These are phyloP conservation scores for Aphrophora alni DNA, from an alignment of 2,888 invertebrate species.

Conservation along the genomic window DNA sequence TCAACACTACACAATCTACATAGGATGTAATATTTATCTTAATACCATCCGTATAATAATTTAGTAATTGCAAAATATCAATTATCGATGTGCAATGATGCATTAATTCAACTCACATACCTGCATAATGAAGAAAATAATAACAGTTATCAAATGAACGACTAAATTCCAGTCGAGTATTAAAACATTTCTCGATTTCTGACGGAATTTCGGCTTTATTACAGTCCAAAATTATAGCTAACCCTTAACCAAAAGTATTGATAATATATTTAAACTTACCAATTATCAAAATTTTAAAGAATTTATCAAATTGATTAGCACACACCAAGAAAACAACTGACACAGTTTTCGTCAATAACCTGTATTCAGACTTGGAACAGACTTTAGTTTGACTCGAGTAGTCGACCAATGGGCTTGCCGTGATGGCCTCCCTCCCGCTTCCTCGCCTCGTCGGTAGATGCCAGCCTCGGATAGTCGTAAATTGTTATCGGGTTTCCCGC, in stretches of 20 bases:
- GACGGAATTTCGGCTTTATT: not conserved
- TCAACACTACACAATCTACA: not conserved
- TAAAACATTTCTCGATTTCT: not conserved
- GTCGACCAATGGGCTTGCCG: slow-evolving; percentile 6
- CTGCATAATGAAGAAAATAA: not conserved
- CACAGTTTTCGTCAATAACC: slow-evolving; percentile 7
- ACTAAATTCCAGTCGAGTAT: not conserved
- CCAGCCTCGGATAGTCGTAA: not conserved
- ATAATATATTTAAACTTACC: not conserved
- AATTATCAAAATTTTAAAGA: not conserved
- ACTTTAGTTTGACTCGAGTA: not conserved
- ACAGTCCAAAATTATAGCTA: not conserved
- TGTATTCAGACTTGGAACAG: slow-evolving; percentile 9
- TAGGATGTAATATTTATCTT: not conserved
- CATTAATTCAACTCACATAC: not conserved
- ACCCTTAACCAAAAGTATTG: not conserved
- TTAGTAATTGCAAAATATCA: not conserved
- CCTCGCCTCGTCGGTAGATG: not conserved
- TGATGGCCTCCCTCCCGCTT: slow-evolving; percentile 9
- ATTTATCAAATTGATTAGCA: slow-evolving; percentile 6
- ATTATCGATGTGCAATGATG: not conserved
- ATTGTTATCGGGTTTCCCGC: slow-evolving; percentile 9
- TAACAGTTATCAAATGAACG: not conserved
- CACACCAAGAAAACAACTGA: slow-evolving; percentile 9
- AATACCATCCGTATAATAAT: too few relatives aligned